phyloP scores from a whole-genome alignment of 2,797 vertebrate species.

The Sebastolobus altivelis region DNA sequence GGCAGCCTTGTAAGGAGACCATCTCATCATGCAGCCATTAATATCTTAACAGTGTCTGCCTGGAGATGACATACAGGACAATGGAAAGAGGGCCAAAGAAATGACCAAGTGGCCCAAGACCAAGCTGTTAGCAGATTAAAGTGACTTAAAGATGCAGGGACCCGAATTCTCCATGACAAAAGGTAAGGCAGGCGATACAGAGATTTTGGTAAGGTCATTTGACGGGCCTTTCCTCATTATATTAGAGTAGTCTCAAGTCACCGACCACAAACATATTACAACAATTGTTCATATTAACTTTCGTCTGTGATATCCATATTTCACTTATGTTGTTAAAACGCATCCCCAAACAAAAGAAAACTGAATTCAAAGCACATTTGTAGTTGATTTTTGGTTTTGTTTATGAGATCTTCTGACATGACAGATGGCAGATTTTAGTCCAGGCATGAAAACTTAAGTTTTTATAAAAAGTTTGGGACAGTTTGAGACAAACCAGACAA shows the following conservation, averaged over 20 bases:
- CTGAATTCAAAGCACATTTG: neutral
- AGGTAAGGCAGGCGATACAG: constrained; percentile 39
- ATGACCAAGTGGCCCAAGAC: constrained; percentile 71
- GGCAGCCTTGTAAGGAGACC: constrained; percentile 83
- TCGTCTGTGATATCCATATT: neutral
- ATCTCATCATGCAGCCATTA: constrained; percentile 87
- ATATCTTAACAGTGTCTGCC: constrained; percentile 86
- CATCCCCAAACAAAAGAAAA: neutral
- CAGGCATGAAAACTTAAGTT: too few species aligned
- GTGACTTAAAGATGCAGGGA: constrained; percentile 64
- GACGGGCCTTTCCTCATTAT: constrained; percentile 25
- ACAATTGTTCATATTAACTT: neutral
- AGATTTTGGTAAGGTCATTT: constrained; percentile 59
- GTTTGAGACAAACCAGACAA: too few species aligned
- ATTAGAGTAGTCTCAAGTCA: neutral
- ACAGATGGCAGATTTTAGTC: neutral
- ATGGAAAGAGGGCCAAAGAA: constrained; percentile 81
- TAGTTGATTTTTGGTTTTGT: neutral
- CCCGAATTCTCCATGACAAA: constrained; percentile 62
- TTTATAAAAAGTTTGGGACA: too few species aligned
- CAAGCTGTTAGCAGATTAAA: constrained; percentile 84
- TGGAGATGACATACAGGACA: constrained; percentile 84
- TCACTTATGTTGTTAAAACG: neutral
- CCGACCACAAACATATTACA: neutral
- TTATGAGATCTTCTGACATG: neutral